Evolutionary conservation across 2,888 invertebrate species (phyloP), one percentile per base, ranked within the genome.

Genomic region (Cosmia pyralina): DNA sequence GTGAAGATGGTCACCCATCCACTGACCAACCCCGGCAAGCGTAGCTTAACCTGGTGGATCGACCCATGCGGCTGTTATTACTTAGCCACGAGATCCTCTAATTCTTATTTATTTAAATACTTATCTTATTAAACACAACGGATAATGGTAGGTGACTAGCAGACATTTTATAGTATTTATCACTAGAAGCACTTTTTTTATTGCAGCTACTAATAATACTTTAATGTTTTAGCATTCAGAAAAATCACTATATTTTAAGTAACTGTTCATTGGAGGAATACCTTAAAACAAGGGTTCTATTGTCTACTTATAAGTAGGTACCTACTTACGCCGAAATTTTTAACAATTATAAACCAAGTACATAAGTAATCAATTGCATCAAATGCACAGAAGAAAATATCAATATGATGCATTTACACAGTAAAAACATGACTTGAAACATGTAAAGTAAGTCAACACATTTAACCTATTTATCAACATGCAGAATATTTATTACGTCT

Each of bases 41-140:
- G n/a, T n/a, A n/a, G n/a, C n/a, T n/a, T n/a, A n/a, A n/a, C n/a
- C n/a, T n/a, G n/a, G n/a, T n/a, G n/a, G n/a, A n/a, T n/a, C n/a
- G n/a, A n/a, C n/a, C n/a, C n/a, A n/a, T n/a, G n/a, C n/a, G n/a
- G n/a, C n/a, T n/a, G n/a, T n/a, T n/a, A n/a, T n/a, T n/a, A n/a
- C n/a, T n/a, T n/a, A n/a, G n/a, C n/a, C n/a, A n/a, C n/a, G n/a
- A n/a, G n/a, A n/a, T n/a, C n/a, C n/a, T n/a, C n/a, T n/a, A n/a
- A n/a, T n/a, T n/a, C 4, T n/a, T 52, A 68, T 70, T 79, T 58
- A 73, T 80, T 78, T 67, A 55, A 53, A 50, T 55, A 60, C n/a
- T 34, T 58, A 44, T 34, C 2, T 46, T 75, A 52, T 38, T 34
- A 59, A 52, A 55, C n/a, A 52, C 46, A 63, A 52, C 15, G 44